phyloP scores from a whole-genome alignment of 2,797 vertebrate species.

The Myotis myotis region DNA sequence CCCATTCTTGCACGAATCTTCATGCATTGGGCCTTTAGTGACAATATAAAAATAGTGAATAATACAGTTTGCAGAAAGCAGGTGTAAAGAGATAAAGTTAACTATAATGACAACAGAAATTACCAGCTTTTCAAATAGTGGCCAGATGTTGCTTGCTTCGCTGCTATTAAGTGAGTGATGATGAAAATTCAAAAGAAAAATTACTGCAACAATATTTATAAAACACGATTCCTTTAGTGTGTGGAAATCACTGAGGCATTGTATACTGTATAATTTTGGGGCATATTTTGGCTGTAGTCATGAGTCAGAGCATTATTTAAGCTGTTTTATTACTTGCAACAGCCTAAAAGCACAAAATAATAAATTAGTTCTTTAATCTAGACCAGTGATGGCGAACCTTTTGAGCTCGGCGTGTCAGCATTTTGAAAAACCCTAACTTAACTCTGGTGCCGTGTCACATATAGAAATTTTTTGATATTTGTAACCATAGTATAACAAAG shows the following conservation, averaged over 20 bases:
- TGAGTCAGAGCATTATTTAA: conserved; percentile 80
- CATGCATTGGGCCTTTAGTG: not conserved
- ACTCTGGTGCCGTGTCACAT: no score
- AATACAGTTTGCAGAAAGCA: conserved; percentile 52
- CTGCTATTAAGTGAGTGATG: conserved; percentile 57
- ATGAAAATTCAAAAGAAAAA: conserved; percentile 72
- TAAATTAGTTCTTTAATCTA: conserved; percentile 80
- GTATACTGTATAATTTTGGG: conserved; percentile 72
- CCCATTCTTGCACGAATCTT: no score
- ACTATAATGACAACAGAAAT: conserved; percentile 58
- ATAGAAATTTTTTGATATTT: no score
- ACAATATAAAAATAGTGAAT: not conserved
- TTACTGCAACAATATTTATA: conserved; percentile 71
- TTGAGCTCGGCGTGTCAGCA: no score
- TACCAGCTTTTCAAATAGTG: conserved; percentile 61
- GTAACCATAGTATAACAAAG: no score
- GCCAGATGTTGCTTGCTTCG: conserved; percentile 48
- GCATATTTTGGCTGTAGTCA: conserved; percentile 79
- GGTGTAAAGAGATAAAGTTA: conserved; percentile 60
- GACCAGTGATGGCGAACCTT: not conserved
- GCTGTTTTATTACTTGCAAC: conserved; percentile 79
- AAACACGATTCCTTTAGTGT: conserved; percentile 65
- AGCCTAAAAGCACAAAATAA: conserved; percentile 77
- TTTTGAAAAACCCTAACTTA: no score
- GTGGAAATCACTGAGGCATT: conserved; percentile 76